Evolutionary conservation across 2,888 invertebrate genomes (phyloP), one percentile per base, ranked within the genome.

Genomic region (Automeris io): DNA sequence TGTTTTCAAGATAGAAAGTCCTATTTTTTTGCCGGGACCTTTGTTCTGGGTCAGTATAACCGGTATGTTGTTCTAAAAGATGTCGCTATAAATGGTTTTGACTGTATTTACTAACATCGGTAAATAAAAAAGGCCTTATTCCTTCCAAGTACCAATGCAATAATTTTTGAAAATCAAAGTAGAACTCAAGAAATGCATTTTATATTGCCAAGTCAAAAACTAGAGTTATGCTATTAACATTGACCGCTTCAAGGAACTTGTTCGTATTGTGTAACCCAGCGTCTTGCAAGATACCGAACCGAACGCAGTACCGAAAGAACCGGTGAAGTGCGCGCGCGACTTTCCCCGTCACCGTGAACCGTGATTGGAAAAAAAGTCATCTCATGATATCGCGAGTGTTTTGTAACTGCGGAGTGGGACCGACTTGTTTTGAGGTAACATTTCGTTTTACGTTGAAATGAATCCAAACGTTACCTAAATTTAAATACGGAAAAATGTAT

Each of bases 191-290:
- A 13, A 26, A 16, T 8, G 7, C 12, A 26, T 13, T 26, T 5
- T 26, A 26, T 16, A 26, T 0, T 2, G 16, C 4, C 1, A 25
- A 35, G 49, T 53, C 47, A 53, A 47, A 53, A 59, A 48, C 57
- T 37, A 42, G 35, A 49, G 40, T 42, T 51, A 46, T 46, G 51
- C 61, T 48, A 64, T 52, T 70, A 70, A 68, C 70, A 70, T 70
- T 70, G 70, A 70, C 68, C 70, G 60, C 16, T 42, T 49, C 47
- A 42, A 45, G 36, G 37, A 45, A 49, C 42, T 45, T 45, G 43
- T 38, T 40, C 18, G 37, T n/a, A 42, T 62, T 58, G 54, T 50
- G 58, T 54, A 57, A 59, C 41, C 39, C 34, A 26, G 39, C 47
- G 52, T 29, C 58, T 51, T 54, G 40, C 39, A 39, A 31, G 35